Evolutionary conservation across 2,113 vertebrate species (phyloP), one percentile per base, ranked within the genome.

Genomic region (Psilopogon haemacephalus): DNA sequence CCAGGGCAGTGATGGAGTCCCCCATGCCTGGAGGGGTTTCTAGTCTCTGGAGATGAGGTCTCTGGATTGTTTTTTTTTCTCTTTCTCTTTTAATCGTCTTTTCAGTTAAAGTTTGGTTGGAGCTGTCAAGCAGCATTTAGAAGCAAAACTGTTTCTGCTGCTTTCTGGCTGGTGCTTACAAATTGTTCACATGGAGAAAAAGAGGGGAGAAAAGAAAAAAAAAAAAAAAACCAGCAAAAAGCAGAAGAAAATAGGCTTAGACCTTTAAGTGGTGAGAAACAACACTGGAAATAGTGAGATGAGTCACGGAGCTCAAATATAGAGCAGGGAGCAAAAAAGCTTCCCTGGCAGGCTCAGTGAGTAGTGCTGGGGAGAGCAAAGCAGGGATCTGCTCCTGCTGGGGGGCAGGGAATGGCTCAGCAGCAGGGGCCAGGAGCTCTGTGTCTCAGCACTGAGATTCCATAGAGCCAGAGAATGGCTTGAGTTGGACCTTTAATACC

Each of bases 281-380:
- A 90, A 88, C 81, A 90, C 67, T 82, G 86, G 75, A 81, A 92
- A 84, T 89, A 94, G 58, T 84, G 77, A 58, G 44, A 63, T 95
- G 73, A 94, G 48, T 96, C 92, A 89, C 4, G 72, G 38, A 90
- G 78, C 56, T 70, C 62, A 88, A 81, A 84, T 88, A 78, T 24
- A 93, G 77, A 94, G 42, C n/a, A 33, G 9, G 55, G 64, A 89
- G 63, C 12, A 91, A 87, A 91, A 24, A 13, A 54, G 62, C 78
- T 90, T 86, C 95, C 84, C 62, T 84, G 33, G 75, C 75, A 75
- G 17, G 58, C 27, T 88, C 54, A 35, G 20, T 84, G 71, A 72
- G 46, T 10, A 58, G n/a, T 37, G 42, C 24, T 42, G 59, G 71
- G 42, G 46, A 59, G 27, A 40, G 12, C 15, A 64, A 88, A 88